Conservation (phyloP, 2,797 vertebrate genomes). For the Manis crassicaudata region DNA sequence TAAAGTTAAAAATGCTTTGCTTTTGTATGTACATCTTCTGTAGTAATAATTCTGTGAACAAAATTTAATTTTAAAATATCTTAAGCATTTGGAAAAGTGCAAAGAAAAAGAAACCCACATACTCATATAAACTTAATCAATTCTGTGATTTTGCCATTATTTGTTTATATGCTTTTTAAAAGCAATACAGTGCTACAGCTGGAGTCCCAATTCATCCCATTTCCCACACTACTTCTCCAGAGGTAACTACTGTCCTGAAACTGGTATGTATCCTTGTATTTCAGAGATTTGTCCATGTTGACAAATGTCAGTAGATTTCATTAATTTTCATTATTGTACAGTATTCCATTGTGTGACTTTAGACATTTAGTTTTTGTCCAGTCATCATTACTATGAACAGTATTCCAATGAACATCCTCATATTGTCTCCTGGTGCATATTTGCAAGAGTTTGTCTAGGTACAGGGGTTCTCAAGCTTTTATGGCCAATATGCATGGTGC, state of each 20-base stretch:
- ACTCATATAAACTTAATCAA: neutral
- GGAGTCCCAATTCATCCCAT: neutral
- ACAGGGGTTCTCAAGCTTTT: constrained; percentile 15
- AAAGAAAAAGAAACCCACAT: neutral
- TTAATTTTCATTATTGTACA: neutral
- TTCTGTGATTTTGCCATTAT: neutral
- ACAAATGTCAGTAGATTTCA: constrained; percentile 1
- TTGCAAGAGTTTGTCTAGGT: neutral
- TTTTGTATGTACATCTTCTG: constrained; percentile 22
- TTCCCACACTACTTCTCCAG: neutral
- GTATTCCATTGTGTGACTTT: neutral
- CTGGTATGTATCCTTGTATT: neutral
- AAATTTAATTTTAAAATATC: constrained; percentile 1
- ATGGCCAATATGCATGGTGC: neutral
- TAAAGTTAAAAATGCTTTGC: constrained; percentile 59
- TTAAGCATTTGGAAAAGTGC: constrained; percentile 3
- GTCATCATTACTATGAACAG: neutral
- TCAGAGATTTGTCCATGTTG: neutral
- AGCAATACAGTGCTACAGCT: neutral
- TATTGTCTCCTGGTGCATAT: neutral
- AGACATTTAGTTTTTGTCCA: neutral
- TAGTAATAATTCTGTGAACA: neutral
- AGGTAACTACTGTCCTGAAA: neutral
- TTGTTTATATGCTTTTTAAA: neutral
- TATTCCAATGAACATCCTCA: neutral